Conservation (phyloP, 2,113 vertebrate species). For the Callipepla squamata region DNA sequence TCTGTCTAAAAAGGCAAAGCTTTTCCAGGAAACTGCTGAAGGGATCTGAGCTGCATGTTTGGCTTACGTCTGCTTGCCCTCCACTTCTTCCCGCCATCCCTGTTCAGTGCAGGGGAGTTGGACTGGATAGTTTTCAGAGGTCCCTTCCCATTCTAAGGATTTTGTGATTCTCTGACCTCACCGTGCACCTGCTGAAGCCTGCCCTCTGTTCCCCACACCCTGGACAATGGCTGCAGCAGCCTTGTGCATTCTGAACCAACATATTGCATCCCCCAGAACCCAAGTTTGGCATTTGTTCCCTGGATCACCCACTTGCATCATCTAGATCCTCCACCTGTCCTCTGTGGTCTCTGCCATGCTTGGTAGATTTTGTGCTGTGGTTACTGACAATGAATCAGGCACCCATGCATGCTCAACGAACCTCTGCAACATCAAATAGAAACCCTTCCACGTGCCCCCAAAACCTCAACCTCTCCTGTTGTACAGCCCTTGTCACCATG, state of each 20-base stretch:
- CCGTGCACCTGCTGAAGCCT: not conserved
- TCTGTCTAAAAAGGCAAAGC: not conserved
- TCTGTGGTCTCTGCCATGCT: not conserved
- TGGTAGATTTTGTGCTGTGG: rapidly evolving
- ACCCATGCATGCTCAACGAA: rapidly evolving
- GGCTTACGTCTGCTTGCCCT: not conserved
- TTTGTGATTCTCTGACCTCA: not conserved
- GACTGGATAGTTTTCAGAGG: too few relatives aligned
- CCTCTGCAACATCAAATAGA: not conserved
- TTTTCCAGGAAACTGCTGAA: not conserved
- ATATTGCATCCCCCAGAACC: not conserved
- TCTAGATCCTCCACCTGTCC: not conserved
- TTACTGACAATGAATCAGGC: rapidly evolving
- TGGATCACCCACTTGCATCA: not conserved
- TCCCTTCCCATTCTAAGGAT: too few relatives aligned
- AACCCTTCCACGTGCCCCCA: rapidly evolving
- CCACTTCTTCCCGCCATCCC: too few relatives aligned
- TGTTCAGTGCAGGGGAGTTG: too few relatives aligned
- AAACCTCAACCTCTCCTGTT: not conserved
- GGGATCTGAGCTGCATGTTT: not conserved
- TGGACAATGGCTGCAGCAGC: not conserved
- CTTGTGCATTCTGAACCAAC: not conserved
- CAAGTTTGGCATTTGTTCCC: not conserved
- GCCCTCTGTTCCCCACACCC: not conserved
- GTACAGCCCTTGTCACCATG: not conserved